These are phyloP conservation scores for Miniopterus natalensis DNA, from an alignment of 2,113 vertebrate genomes.

Conservation along the genomic window DNA sequence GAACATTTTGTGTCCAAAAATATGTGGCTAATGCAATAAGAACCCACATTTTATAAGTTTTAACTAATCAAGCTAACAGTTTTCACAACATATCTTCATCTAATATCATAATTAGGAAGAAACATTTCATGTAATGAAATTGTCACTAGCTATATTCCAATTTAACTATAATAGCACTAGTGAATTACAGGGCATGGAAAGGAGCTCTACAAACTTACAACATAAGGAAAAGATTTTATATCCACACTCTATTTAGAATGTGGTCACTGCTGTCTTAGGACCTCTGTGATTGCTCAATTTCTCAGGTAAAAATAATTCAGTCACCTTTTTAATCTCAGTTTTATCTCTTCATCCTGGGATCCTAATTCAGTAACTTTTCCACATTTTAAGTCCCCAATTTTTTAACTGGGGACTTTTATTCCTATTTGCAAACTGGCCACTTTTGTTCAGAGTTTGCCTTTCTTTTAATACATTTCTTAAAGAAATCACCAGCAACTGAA, in stretches of 20 bases:
- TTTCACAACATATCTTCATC: conserved; percentile 71
- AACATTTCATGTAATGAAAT: conserved; percentile 45
- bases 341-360: background rate
- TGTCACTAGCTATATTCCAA: conserved; percentile 58
- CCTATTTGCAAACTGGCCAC: background rate
- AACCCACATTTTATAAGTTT: conserved; percentile 53
- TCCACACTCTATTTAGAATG: conserved; percentile 5
- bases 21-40: conserved; percentile 33
- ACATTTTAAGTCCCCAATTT: background rate
- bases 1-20: background rate
- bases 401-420: background rate
- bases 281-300: background rate
- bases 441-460: background rate
- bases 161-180: conserved; percentile 71
- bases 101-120: conserved; percentile 71
- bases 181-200: conserved; percentile 58
- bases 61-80: conserved; percentile 55
- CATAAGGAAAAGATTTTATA: conserved; percentile 35
- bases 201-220: conserved; percentile 12
- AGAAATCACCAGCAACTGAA: background rate
- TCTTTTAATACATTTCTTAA: background rate
- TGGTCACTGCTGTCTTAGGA: background rate
- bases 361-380: conserved; percentile 8
- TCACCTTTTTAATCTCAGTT: background rate
- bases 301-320: conserved; percentile 33